Base-by-base conservation (phyloP, 2,113 vertebrate species). In the Drymodes brunneopygia region DNA sequence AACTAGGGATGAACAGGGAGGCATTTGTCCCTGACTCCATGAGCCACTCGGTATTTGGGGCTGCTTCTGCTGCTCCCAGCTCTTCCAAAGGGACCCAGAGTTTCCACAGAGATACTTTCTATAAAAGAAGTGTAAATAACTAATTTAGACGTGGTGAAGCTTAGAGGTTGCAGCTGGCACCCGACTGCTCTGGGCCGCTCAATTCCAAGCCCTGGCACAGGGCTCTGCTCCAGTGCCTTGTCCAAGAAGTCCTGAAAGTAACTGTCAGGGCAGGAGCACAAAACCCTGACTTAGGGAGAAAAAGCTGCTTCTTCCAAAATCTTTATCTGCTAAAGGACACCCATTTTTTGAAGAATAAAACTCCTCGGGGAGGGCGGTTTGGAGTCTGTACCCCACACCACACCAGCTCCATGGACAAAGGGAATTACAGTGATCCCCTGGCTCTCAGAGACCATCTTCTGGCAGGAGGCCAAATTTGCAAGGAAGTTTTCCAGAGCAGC, bases 401-500 rank as follows among this genome's bases (percentile, higher is more conserved):
- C 69, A 66, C 27, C 7, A 0, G 69, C 33, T 61, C 54, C 62
- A 18, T 0, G 42, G 64, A 90, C 71, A 77, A 77, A 64, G 20
- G 47, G 88, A 91, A 79, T 65, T 27, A 40, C 85, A 90, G 86
- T 24, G 12, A 58, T 38, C 44, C 77, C 75, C 50, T 85, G 11
- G 69, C 83, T 47, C 3, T 1, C 1, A 53, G 82, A 84, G 81
- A 81, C 86, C 83, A 83, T 94, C 95, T 95, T 50, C 90, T 96
- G 95, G 96, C 94, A 75, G 77, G 53, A 75, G n/a, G 74, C 83
- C 96, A 95, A 40, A 25, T 27, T 36, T 42, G 45, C 87, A 91
- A 93, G 81, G 94, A 94, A 86, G 79, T 89, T 90, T 94, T 94
- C 84, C 94, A 94, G 86, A 86, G 94, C 50, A 91, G 82, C 88